Base-by-base conservation (phyloP, 1,140 invertebrate genomes). In the Bombus turneri region DNA sequence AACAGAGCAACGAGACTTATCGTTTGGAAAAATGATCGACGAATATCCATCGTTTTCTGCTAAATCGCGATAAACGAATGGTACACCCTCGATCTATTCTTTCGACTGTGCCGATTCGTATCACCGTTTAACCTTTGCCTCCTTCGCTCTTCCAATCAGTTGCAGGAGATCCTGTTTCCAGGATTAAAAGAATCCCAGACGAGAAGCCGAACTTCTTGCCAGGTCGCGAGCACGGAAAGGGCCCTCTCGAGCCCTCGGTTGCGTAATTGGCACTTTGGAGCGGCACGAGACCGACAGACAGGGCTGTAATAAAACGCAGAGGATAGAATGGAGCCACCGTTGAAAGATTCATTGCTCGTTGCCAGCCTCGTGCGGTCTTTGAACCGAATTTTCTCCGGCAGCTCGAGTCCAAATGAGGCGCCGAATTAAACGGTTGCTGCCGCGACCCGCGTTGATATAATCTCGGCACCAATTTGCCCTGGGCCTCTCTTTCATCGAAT, bases 241-340 rank as follows among this genome's bases (percentile, higher is more conserved):
- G 68, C 77, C 64, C 84, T 86, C 41, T 82, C 76, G 64, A 85
- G 77, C 62, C 34, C 78, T 74, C n/a, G 80, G 43, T 85, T 76
- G 62, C 85, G 88, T 90, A 90, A 90, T 90, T 90, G 88, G 88
- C 88, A 90, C 88, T 90, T 90, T 79, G 85, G 81, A 89, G 64
- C 74, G 85, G 81, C 86, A 81, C 81, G 43, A 82, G 81, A 85
- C 83, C 76, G 88, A 78, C 77, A 75, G 82, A 59, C 74, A 66
- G 72, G 79, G 78, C 74, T 71, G 85, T 88, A 89, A 90, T 90
- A 90, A 90, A 90, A 89, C 77, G 75, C 57, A 47, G 53, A 76
- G 64, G 39, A 41, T 81, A 37, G 76, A 34, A 31, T 41, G 77
- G 69, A 18, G 62, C n/a, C 57, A 31, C 4, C 57, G 66, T 83